These are phyloP conservation scores for Aethes cnicana DNA, from an alignment of 2,888 invertebrate genomes.

Conservation along the genomic window DNA sequence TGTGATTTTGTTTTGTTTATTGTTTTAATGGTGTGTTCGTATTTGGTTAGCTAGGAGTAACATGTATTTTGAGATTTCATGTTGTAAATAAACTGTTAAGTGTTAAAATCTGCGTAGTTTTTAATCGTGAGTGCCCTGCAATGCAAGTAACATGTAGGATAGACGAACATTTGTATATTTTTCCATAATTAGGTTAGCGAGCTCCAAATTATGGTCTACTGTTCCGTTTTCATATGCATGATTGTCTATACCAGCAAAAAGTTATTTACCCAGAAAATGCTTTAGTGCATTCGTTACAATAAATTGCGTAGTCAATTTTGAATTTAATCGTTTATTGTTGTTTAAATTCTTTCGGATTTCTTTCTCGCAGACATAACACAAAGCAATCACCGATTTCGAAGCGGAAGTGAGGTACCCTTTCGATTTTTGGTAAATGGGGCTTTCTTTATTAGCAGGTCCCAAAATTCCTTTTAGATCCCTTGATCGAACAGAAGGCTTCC, in stretches of 20 bases:
- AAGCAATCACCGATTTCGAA: constrained; percentile 21
- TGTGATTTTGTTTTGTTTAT: too few relatives aligned
- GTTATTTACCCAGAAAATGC: constrained; percentile 18
- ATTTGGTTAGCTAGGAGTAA: too few relatives aligned
- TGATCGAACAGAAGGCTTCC: too few relatives aligned
- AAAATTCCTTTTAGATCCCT: constrained; percentile 29
- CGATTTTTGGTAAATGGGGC: constrained; percentile 7
- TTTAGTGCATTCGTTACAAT: constrained; percentile 7
- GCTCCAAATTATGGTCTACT: constrained; percentile 14
- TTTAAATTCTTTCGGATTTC: constrained; percentile 14
- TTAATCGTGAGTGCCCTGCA: too few relatives aligned
- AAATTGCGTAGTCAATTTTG: constrained; percentile 7
- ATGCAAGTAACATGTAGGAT: too few relatives aligned
- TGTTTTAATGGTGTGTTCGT: too few relatives aligned
- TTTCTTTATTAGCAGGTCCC: constrained; percentile 17
- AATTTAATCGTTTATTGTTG: constrained; percentile 14
- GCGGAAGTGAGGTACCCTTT: constrained; percentile 7
- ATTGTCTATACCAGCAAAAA: constrained; percentile 18
- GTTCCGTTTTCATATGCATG: too few relatives aligned
- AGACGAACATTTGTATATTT: constrained; percentile 26
- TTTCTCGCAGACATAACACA: constrained; percentile 24
- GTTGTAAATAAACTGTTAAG: too few relatives aligned
- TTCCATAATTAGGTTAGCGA: constrained; percentile 1
- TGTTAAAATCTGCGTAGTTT: too few relatives aligned
- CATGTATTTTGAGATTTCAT: too few relatives aligned